Evolutionary conservation across 1,140 invertebrate genomes (phyloP).

Genomic region (Hyles euphorbiae): DNA sequence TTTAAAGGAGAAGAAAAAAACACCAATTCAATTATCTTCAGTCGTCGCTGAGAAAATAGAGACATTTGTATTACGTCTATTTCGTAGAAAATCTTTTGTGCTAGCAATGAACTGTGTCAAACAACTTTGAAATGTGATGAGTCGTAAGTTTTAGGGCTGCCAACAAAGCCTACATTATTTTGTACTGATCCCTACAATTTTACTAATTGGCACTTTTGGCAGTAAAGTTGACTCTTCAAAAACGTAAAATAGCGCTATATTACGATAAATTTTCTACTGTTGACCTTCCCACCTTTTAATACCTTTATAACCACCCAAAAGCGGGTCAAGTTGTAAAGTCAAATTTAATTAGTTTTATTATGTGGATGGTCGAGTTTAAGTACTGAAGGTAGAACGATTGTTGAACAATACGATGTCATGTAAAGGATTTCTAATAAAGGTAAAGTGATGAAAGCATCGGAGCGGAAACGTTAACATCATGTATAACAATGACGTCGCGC

Average conservation of each 20-base stretch:
- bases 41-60: no score
- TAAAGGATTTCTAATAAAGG: slow-evolving; percentile 26
- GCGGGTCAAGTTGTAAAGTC: background rate
- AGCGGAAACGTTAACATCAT: slow-evolving; percentile 22
- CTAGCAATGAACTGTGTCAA: background rate
- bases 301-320: background rate
- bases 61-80: no score
- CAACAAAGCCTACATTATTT: no score
- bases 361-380: no score
- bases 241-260: slow-evolving; percentile 1
- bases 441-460: slow-evolving; percentile 15
- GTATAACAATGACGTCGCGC: slow-evolving; percentile 30
- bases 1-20: no score
- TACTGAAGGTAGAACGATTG: no score
- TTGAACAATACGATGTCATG: background rate
- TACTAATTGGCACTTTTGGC: background rate
- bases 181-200: background rate
- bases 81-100: background rate
- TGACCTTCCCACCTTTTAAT: background rate
- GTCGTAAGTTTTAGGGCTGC: no score
- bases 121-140: no score
- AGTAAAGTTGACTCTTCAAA: slow-evolving; percentile 3
- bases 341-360: background rate
- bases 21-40: no score
- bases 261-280: background rate